Evolutionary conservation across 2,797 vertebrate genomes (phyloP), one percentile per base, ranked within the genome.

Genomic region (Orientallactaga sibirica): DNA sequence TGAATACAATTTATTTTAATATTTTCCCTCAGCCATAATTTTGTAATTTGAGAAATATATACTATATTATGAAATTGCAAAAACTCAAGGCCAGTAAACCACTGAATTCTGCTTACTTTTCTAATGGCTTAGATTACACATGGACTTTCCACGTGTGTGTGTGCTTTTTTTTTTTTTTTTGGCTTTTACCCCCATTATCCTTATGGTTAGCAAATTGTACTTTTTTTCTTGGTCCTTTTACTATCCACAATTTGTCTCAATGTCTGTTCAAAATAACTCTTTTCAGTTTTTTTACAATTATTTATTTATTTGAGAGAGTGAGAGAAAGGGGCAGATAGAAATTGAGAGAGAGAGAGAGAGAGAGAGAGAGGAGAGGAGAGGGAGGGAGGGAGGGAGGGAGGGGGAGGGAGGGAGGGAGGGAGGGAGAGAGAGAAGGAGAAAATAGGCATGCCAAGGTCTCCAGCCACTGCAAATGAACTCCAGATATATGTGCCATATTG

Each of bases 241-340:
- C 58, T 93, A 93, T 83, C 33, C 27, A 77, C 2, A 33, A 48
- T 77, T 78, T 94, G 37, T 67, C 8, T 86, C 5, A 79, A n/a
- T 64, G 3, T 64, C 85, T 74, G 41, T 66, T 68, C 78, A 70
- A 20, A 82, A 48, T 48, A 48, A 7, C 7, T 8, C 48, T 48
- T 48, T 48, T 48, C 10, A 48, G 10, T 48, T 48, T 48, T 48
- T 48, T 2, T 8, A 48, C 8, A 8, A 48, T 48, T 48, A 48
- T 48, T 48, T 48, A 48, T 48, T 48, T 48, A 48, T 48, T 48
- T 48, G 48, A 48, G 3, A 48, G 48, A 48, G 48, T 48, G 48
- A 48, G 48, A 48, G 7, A 48, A 8, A 48, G 48, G 48, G 48
- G 48, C 48, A 48, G 5, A 48, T 48, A 48, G 48, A 48, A 48